phyloP scores from a whole-genome alignment of 1,140 invertebrate genomes.

The Harlomillsia oculata region DNA sequence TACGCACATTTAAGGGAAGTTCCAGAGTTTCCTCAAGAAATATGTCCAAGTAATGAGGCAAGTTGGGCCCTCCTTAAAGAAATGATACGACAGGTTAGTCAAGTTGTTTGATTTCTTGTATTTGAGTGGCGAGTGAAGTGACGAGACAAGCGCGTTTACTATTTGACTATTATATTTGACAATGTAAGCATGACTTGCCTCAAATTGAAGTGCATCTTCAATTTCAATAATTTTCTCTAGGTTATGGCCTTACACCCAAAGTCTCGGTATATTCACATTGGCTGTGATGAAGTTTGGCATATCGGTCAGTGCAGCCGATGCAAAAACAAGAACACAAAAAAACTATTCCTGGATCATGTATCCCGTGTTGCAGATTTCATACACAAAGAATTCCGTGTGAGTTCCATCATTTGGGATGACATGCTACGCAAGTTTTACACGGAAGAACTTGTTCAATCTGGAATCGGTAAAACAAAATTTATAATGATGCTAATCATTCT shows the following conservation, averaged over 20 bases:
- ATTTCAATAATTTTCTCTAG: too few species aligned
- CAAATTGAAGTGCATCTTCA: too few species aligned
- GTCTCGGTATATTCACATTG: conserved; percentile 64
- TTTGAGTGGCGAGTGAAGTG: too few species aligned
- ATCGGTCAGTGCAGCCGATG: conserved; percentile 44
- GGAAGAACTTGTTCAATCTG: conserved; percentile 16
- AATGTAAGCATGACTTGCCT: too few species aligned
- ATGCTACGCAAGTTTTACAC: conserved; percentile 29
- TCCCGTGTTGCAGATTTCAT: conserved; percentile 53
- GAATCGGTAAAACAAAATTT: conserved; percentile 12
- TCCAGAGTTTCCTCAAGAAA: conserved; percentile 42
- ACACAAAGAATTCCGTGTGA: conserved; percentile 52
- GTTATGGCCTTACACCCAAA: conserved; percentile 6
- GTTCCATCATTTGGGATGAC: conserved; percentile 57
- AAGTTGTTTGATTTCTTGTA: background rate
- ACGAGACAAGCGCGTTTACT: too few species aligned
- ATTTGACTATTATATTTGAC: too few species aligned
- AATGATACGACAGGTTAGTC: conserved; percentile 47
- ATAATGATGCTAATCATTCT: background rate
- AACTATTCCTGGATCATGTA: conserved; percentile 47
- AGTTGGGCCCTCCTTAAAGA: conserved; percentile 44
- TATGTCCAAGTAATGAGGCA: conserved; percentile 43
- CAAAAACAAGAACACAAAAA: conserved; percentile 39
- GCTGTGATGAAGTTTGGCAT: conserved; percentile 65
- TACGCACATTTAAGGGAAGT: conserved; percentile 48